Evolutionary conservation across 2,113 vertebrate genomes (phyloP).

Genomic region (Bufo gargarizans): DNA sequence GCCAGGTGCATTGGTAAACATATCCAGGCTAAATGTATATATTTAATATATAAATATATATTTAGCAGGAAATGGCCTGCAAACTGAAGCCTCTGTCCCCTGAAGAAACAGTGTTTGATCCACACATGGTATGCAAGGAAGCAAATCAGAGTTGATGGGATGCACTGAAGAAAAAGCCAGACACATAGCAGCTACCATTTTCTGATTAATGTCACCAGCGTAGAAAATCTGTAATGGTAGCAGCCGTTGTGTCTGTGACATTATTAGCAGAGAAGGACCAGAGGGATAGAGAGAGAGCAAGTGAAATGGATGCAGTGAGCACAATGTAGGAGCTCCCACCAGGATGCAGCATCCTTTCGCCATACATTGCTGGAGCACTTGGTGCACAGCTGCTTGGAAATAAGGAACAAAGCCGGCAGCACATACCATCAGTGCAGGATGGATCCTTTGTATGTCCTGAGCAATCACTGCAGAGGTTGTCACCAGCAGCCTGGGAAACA

Average conservation of each 20-base stretch:
- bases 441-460: conserved; percentile 27
- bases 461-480: conserved; percentile 49
- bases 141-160: conserved; percentile 46
- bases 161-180: conserved; percentile 6
- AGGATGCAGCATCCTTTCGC: conserved; percentile 17
- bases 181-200: conserved; percentile 48
- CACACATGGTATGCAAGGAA: conserved; percentile 22
- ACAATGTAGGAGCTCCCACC: not conserved
- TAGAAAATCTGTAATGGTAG: conserved; percentile 39
- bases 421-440: conserved; percentile 47
- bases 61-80: conserved; percentile 6
- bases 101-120: not conserved
- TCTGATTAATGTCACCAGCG: conserved; percentile 33
- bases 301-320: conserved; percentile 22
- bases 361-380: conserved; percentile 26
- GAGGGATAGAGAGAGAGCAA: conserved; percentile 23
- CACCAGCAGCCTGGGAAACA: conserved; percentile 1
- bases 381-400: conserved; percentile 35
- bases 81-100: conserved; percentile 31
- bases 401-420: not conserved
- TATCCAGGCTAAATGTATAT: not conserved
- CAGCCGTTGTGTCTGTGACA: conserved; percentile 15
- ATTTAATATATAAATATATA: not conserved
- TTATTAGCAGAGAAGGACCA: conserved; percentile 16
- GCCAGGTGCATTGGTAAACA: not conserved